phyloP scores from a whole-genome alignment of 2,113 vertebrate species.

The Seriola dumerili region DNA sequence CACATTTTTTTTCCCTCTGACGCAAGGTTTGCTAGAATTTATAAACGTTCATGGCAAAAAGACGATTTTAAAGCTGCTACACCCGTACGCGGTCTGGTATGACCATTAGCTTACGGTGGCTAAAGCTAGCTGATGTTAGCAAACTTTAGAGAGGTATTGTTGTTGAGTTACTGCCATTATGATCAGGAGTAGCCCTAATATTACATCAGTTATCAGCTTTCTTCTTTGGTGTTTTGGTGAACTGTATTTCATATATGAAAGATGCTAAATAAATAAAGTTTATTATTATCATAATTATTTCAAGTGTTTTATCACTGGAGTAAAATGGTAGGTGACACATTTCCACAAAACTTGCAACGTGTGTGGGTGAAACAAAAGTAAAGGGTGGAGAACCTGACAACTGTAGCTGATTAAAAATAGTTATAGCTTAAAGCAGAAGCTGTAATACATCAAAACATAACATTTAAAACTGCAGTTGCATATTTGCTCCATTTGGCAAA shows the following conservation, averaged over 20 bases:
- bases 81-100: neutral
- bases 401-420: neutral
- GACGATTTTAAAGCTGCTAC: neutral
- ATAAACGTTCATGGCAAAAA: neutral
- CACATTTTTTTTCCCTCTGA: neutral
- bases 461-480: neutral
- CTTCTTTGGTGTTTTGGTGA: neutral
- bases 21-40: neutral
- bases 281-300: neutral
- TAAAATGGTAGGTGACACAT: neutral
- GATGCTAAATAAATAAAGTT: neutral
- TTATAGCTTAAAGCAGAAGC: neutral
- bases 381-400: neutral
- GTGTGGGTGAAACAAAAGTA: neutral
- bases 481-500: slow-evolving; percentile 2
- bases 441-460: neutral
- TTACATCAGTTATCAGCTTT: neutral
- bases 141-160: neutral
- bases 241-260: neutral
- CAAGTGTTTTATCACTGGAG: neutral
- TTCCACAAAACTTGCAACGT: neutral
- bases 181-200: no score
- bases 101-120: neutral
- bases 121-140: neutral
- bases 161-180: neutral